A percentile compares a stretch with the other conserved stretches of the same genome.
phyloP scores from a whole-genome alignment of 2,797 vertebrate species.

The Lepidocolaptes lacrymiger region DNA sequence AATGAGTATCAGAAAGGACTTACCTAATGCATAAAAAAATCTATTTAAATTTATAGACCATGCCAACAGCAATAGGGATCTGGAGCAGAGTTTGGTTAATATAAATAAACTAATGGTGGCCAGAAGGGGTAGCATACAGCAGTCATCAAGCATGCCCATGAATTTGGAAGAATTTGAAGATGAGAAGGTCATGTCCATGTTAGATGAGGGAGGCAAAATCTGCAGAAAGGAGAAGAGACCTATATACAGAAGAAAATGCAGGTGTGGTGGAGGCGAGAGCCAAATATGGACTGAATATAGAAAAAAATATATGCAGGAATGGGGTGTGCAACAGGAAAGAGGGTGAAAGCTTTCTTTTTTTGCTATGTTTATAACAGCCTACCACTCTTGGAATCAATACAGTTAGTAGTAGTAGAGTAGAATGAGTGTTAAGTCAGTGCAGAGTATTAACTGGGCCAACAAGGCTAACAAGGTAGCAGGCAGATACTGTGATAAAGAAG shows the following conservation, averaged over 20 bases:
- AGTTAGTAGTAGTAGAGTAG: not conserved
- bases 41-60: conserved; percentile 1
- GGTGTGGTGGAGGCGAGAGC: not conserved
- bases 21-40: not conserved
- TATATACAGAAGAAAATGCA: not conserved
- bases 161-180: conserved; percentile 24
- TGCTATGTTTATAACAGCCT: not conserved
- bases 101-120: not conserved
- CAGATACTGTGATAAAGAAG: not conserved
- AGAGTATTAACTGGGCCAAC: not conserved
- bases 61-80: conserved; percentile 8
- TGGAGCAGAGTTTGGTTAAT: not conserved
- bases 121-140: conserved; percentile 15
- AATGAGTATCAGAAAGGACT: not conserved
- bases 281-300: not conserved
- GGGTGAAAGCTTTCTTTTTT: not conserved
- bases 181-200: not conserved
- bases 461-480: not conserved
- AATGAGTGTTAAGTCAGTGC: not conserved
- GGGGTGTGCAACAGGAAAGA: not conserved
- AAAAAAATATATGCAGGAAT: not conserved
- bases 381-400: not conserved
- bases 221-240: not conserved
- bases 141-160: conserved; percentile 11
- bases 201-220: not conserved